Conservation (phyloP, 2,797 vertebrate genomes). For the Helarctos malayanus region DNA sequence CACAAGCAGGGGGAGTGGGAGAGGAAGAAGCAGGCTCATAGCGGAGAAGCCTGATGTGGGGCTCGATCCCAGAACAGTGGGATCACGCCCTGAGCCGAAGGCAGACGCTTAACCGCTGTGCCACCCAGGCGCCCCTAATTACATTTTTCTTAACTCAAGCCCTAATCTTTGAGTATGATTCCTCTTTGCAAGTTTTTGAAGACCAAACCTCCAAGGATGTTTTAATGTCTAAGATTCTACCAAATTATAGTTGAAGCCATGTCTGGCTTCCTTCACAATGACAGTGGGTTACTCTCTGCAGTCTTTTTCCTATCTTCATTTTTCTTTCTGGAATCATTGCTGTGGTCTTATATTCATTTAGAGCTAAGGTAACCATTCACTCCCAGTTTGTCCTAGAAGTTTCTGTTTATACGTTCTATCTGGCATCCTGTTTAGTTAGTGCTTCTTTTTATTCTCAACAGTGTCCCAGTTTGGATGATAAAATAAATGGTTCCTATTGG, state of each 20-base stretch:
- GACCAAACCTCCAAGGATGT: not conserved
- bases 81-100: too few relatives aligned
- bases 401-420: not conserved
- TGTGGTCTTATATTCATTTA: not conserved
- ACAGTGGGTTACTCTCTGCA: not conserved
- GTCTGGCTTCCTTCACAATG: not conserved
- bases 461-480: not conserved
- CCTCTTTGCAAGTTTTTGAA: not conserved
- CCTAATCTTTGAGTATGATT: not conserved
- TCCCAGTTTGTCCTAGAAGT: not conserved
- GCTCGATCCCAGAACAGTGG: too few relatives aligned
- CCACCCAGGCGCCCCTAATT: not conserved
- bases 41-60: too few relatives aligned
- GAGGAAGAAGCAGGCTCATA: too few relatives aligned
- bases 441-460: not conserved
- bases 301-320: not conserved
- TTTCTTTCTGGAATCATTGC: slow-evolving; percentile 24
- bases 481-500: not conserved
- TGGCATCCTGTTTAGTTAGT: not conserved
- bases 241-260: not conserved
- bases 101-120: too few relatives aligned
- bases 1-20: too few relatives aligned
- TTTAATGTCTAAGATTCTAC: not conserved
- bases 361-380: not conserved
- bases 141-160: not conserved